A percentile compares a stretch with the other conserved stretches of the same genome.
Evolutionary conservation across 2,113 vertebrate genomes (phyloP).

Genomic region (Dipodomys ordii): DNA sequence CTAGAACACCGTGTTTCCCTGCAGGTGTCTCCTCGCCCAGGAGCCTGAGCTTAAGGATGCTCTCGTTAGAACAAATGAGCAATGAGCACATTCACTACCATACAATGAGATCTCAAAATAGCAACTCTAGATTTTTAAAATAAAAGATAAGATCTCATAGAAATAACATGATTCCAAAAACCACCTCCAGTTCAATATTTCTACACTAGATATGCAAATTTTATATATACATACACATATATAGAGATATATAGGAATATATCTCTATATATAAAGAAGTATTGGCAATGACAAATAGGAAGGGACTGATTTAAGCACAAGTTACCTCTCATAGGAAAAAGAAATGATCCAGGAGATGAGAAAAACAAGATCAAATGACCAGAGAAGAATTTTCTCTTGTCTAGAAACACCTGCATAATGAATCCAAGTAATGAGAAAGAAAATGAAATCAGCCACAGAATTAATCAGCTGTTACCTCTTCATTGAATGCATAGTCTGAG

Average conservation of each 20-base stretch:
- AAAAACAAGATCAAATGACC: not conserved
- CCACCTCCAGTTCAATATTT: slow-evolving; percentile 25
- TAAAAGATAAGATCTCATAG: slow-evolving; percentile 36
- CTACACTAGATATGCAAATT: not conserved
- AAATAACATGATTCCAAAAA: slow-evolving; percentile 64
- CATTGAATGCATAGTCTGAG: not conserved
- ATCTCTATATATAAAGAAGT: not conserved
- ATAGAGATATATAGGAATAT: too few species aligned
- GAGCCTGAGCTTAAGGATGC: slow-evolving; percentile 3
- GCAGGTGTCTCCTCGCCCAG: slow-evolving; percentile 62
- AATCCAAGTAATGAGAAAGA: not conserved
- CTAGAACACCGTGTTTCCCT: slow-evolving; percentile 19
- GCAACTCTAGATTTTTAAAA: slow-evolving; percentile 48
- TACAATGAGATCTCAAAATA: slow-evolving; percentile 64
- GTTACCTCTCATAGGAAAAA: not conserved
- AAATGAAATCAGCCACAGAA: not conserved
- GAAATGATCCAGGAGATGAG: not conserved
- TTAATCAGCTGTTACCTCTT: not conserved
- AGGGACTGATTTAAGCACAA: not conserved
- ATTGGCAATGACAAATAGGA: slow-evolving; percentile 20
- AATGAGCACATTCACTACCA: slow-evolving; percentile 4
- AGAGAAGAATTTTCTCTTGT: slow-evolving; percentile 11
- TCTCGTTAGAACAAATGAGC: slow-evolving; percentile 45
- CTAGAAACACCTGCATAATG: slow-evolving; percentile 5
- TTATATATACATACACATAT: too few species aligned